Evolutionary conservation across 2,888 invertebrate genomes (phyloP).

Genomic region (Agrochola lota): DNA sequence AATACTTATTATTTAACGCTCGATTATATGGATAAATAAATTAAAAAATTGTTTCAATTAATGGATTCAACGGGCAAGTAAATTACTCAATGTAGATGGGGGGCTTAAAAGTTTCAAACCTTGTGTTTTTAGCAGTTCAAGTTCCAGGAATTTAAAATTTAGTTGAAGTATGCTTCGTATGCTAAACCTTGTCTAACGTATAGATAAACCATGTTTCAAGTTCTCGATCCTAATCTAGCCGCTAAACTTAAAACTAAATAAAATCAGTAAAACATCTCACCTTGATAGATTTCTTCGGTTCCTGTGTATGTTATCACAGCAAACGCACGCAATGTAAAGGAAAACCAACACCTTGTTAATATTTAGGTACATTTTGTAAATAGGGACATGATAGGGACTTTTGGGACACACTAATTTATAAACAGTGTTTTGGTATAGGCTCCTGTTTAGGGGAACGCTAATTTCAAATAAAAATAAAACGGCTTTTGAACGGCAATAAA

Average conservation of each 20-base stretch:
- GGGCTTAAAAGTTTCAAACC: not conserved
- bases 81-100: not conserved
- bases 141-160: not conserved
- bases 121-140: not conserved
- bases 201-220: not conserved
- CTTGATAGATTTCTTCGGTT: constrained; percentile 88
- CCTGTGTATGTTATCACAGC: constrained; percentile 79
- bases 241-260: not conserved
- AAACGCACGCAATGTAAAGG: constrained; percentile 80
- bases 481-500: not conserved
- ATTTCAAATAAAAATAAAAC: not conserved
- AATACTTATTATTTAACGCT: not conserved
- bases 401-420: constrained; percentile 52
- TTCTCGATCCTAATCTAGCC: not conserved
- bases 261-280: constrained; percentile 74
- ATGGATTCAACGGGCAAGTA: not conserved
- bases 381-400: not conserved
- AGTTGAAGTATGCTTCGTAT: not conserved
- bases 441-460: constrained; percentile 17
- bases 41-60: not conserved
- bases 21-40: too few species aligned
- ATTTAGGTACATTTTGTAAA: constrained; percentile 19
- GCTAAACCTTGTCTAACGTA: not conserved
- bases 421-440: constrained; percentile 13
- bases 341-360: constrained; percentile 71